Evolutionary conservation across 2,888 invertebrate species (phyloP), one percentile per base, ranked within the genome.

Genomic region (Drosophila lacicola): DNA sequence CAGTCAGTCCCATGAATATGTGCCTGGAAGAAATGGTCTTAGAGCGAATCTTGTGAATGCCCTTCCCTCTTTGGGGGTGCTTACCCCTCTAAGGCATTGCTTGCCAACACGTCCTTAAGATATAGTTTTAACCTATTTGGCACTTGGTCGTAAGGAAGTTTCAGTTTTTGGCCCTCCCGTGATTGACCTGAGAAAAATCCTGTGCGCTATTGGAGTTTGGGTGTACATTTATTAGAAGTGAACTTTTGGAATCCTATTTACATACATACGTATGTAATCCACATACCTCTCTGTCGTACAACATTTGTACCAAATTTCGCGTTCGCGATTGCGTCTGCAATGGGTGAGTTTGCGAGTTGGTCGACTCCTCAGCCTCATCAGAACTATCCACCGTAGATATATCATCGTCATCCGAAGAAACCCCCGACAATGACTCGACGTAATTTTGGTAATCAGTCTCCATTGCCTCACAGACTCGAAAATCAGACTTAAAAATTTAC

Each of bases 1-100:
- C 96, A n/a, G 97, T 97, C 90, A 98, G 96, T 8, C 98, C 98
- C 96, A 98, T 97, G 91, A 97, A 97, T 75, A 98, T 95, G 92
- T 98, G 98, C 78, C 97, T 97, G 82, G 19, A 93, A 93, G 54
- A 45, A 21, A 36, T 25, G 13, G 4, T 19, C 6, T 42, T 45
- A 42, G 14, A 29, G 17, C 25, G 39, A 47, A 17, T 13, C 2
- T 14, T 36, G 21, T 4, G 44, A 25, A 8, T 11, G 36, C 21
- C 3, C 6, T 14, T 6, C 19, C n/a, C 11, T 39, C 1, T 10
- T 14, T n/a, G 21, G 33, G 25, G 8, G 5, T 25, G 65, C 85
- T 82, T 64, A 92, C 92, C 92, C 92, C 49, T 93, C 92, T 60
- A 94, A 91, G 82, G 93, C 94, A 45, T 93, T 93, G 80, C 92